Evolutionary conservation across 2,888 invertebrate genomes (phyloP).

Genomic region (Aplocera efformata): DNA sequence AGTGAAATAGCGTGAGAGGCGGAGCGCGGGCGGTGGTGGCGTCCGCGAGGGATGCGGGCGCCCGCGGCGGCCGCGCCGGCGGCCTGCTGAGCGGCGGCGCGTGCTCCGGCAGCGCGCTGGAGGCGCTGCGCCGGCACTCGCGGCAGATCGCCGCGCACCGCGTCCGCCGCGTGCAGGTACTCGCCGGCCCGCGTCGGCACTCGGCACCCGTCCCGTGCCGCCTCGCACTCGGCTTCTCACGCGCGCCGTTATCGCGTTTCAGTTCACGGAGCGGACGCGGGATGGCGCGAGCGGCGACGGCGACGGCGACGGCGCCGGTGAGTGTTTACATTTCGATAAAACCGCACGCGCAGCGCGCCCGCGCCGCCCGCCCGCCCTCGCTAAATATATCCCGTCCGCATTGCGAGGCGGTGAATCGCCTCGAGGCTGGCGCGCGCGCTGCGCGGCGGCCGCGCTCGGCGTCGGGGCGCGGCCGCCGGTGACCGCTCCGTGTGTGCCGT

Average conservation of each 20-base stretch:
- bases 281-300: slow-evolving; percentile 68
- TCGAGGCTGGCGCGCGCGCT: slow-evolving; percentile 16
- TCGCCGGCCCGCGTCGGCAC: slow-evolving; percentile 41
- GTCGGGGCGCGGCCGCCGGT: slow-evolving; percentile 29
- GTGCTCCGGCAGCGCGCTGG: slow-evolving; percentile 82
- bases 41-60: slow-evolving; percentile 26
- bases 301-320: slow-evolving; percentile 64
- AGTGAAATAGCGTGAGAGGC: slow-evolving; percentile 12
- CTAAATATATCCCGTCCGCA: slow-evolving; percentile 55
- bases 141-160: slow-evolving; percentile 91
- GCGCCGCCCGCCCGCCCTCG: slow-evolving; percentile 39
- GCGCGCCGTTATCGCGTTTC: slow-evolving; percentile 44
- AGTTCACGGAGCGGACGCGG: slow-evolving; percentile 71
- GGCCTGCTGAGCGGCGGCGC: slow-evolving; percentile 89
- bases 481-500: slow-evolving; percentile 39
- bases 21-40: slow-evolving; percentile 30
- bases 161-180: slow-evolving; percentile 91
- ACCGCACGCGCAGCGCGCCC: slow-evolving; percentile 27
- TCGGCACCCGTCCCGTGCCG: slow-evolving; percentile 33
- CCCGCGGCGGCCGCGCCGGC: slow-evolving; percentile 63
- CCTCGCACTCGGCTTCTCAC: slow-evolving; percentile 22
- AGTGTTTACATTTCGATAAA: slow-evolving; percentile 38
- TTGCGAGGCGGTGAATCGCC: slow-evolving; percentile 40
- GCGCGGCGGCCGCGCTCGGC: slow-evolving; percentile 25
- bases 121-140: slow-evolving; percentile 91